A percentile compares a stretch with the other conserved stretches of the same genome.
Conservation (phyloP, 2,888 invertebrate genomes). For the Oxystoma pomonae region DNA sequence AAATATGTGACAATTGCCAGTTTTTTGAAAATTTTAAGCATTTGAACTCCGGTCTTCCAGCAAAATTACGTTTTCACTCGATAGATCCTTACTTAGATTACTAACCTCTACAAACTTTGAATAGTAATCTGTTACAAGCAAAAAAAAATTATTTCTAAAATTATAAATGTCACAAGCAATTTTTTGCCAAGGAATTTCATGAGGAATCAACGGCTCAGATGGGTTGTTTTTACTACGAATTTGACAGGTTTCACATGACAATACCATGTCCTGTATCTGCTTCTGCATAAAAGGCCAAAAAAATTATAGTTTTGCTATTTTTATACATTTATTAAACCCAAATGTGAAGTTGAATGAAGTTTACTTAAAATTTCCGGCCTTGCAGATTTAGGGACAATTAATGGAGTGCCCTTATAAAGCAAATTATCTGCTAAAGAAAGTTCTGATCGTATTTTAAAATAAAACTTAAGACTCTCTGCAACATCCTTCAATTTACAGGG, state of each 20-base stretch:
- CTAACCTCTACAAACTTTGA: conserved; percentile 20
- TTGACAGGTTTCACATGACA: neutral
- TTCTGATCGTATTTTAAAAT: neutral
- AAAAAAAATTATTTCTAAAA: neutral
- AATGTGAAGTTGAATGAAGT: conserved; percentile 3
- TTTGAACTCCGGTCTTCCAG: too few relatives aligned
- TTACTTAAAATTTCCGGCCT: neutral
- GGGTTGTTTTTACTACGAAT: conserved; percentile 20
- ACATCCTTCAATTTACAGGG: neutral
- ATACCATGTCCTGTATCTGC: conserved; percentile 5
- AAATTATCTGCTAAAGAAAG: neutral
- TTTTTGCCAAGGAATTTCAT: conserved; percentile 16
- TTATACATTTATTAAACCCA: conserved; percentile 1
- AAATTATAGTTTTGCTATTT: conserved; percentile 10
- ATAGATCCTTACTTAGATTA: conserved; percentile 11
- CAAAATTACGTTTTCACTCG: conserved; percentile 16
- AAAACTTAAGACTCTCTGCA: neutral
- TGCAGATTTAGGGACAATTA: conserved; percentile 1
- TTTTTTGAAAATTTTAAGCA: too few relatives aligned
- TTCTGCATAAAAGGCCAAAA: conserved; percentile 11
- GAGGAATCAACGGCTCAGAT: conserved; percentile 19
- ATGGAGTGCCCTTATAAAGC: neutral
- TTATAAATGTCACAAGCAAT: conserved; percentile 1
- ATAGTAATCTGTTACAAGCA: conserved; percentile 19
- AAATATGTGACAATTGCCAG: neutral